Conservation (phyloP, 2,113 vertebrate genomes). For the Rostratula benghalensis region DNA sequence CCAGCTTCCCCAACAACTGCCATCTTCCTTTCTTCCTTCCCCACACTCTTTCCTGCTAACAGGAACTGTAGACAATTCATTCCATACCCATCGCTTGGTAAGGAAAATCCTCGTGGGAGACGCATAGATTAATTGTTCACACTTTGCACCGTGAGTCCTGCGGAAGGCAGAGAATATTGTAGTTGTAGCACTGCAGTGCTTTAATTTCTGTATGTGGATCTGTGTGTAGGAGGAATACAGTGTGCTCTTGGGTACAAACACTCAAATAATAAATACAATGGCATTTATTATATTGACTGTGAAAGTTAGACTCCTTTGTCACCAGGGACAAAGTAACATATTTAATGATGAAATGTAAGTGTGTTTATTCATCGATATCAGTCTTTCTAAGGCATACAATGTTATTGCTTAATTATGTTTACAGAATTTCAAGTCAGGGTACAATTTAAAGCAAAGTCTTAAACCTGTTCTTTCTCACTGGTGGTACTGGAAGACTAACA, state of each 20-base stretch:
- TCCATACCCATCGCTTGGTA: not conserved
- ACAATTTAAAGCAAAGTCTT: not conserved
- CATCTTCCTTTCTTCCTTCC: not conserved
- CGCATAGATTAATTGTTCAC: not conserved
- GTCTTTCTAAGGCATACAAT: not conserved
- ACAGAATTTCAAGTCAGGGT: not conserved
- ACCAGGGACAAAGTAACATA: not conserved
- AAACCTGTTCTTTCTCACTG: not conserved
- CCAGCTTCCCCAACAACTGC: not conserved
- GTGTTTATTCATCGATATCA: not conserved
- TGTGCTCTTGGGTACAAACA: not conserved
- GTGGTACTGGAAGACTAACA: not conserved
- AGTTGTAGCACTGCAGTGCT: not conserved
- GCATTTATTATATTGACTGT: not conserved
- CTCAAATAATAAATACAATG: not conserved
- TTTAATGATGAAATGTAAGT: not conserved
- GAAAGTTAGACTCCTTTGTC: not conserved
- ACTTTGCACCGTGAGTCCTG: not conserved
- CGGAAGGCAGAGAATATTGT: not conserved
- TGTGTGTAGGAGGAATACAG: not conserved
- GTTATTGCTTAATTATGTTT: not conserved
- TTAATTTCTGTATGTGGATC: not conserved
- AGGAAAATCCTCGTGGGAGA: not conserved
- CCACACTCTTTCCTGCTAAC: not conserved
- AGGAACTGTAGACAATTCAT: not conserved